Percentiles rank a stretch among this genome's conserved stretches.
Conservation (phyloP, 2,888 invertebrate genomes). For the Eumacrocentrus americanus region DNA sequence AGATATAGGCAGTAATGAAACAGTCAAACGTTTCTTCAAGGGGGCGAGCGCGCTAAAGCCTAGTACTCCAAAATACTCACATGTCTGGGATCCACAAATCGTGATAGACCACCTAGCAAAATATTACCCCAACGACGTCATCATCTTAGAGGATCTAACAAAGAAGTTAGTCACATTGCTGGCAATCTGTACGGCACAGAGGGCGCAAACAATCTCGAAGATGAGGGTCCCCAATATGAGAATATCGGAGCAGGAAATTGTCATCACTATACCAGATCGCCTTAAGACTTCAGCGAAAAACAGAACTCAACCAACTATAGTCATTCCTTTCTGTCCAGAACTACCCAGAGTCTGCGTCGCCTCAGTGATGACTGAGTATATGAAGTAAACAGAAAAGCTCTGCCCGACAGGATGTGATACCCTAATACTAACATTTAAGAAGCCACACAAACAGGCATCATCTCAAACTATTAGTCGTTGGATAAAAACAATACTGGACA, state of each 20-base stretch:
- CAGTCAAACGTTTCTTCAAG: slow-evolving; percentile 23
- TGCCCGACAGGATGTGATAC: no score
- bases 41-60: slow-evolving; percentile 26
- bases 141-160: slow-evolving; percentile 24
- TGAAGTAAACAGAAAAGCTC: no score
- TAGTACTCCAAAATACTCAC: slow-evolving; percentile 24
- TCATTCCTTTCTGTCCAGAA: slow-evolving; percentile 30
- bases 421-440: no score
- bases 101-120: slow-evolving; percentile 21
- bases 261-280: slow-evolving; percentile 25
- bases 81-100: slow-evolving; percentile 29
- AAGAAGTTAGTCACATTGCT: slow-evolving; percentile 29
- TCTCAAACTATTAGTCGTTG: no score
- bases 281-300: slow-evolving; percentile 32
- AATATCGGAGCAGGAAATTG: neutral
- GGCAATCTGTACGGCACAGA: slow-evolving; percentile 30
- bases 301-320: slow-evolving; percentile 15
- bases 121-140: slow-evolving; percentile 24
- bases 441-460: no score
- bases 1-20: no score
- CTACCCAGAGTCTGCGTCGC: slow-evolving; percentile 29
- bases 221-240: slow-evolving; percentile 23
- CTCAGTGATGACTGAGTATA: no score
- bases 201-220: slow-evolving; percentile 29
- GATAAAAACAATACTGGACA: no score